Evolutionary conservation across 92 coral and sea anemone genomes (phyloP), one percentile per base, ranked within the genome.

Genomic region (Palythoa grandis): DNA sequence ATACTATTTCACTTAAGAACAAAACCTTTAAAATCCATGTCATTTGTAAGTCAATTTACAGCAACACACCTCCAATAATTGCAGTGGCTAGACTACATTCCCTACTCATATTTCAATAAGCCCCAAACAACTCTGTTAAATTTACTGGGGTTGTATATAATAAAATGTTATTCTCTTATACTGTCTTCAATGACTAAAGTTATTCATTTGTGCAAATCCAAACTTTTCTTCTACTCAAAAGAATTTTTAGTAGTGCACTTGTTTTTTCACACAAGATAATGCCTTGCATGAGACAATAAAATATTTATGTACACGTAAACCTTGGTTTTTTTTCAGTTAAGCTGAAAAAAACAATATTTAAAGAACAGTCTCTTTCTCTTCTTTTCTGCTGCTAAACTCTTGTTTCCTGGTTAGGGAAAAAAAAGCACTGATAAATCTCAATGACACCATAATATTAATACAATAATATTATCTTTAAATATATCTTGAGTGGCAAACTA

Each of bases 251-350:
- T n/a, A 63, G 17, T 63, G 5, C 20, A 19, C 69, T 63, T 17
- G 7, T 17, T 63, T 63, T 24, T 63, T 10, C 69, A 63, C 22
- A 63, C 35, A 63, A 63, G 69, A 63, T n/a, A n/a, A n/a, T 63
- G 17, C 47, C 78, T 74, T 48, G 60, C 78, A 74, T 53, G 29
- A n/a, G 9, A 72, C 77, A 43, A 72, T 74, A 74, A 74, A 48
- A 50, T 74, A 50, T 47, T 15, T 50, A 74, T 74, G 9, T 25
- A 50, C 78, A 74, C n/a, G 61, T 25, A 47, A 74, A 74, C 78
- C 78, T 74, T 22, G 58, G n/a, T 72, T 25, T 60, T 60, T n/a
- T 47, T 72, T 22, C 7, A 17, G 23, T 50, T 74, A 40, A 13
- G 6, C 58, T 54, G 38, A 25, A 70, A 40, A n/a, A 16, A 48